Evolutionary conservation across 1,140 invertebrate genomes (phyloP), one percentile per base, ranked within the genome.

Genomic region (Pissodes strobi): DNA sequence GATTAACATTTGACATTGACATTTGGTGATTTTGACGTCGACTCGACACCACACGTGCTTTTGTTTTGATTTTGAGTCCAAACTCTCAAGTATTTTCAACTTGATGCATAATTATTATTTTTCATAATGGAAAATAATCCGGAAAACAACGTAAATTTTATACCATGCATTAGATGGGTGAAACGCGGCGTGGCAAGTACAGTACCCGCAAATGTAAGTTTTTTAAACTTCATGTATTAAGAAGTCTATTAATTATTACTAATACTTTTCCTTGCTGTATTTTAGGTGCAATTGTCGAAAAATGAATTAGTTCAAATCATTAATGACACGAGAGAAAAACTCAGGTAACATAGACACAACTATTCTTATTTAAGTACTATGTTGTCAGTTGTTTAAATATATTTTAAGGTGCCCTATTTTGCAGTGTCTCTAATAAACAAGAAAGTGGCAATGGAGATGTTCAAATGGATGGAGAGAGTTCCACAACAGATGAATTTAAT

Each of bases 151-250:
- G 64, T 73, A 17, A 89, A 90, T 80, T 86, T 93, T 74, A 82
- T 94, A 68, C 86, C 91, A 2, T 94, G 92, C 71, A 78, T 91
- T 58, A 85, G 87, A 56, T 95, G 93, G 86, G 87, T 95, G 0
- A 86, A 83, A 71, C 84, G 85, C 73, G 92, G 92, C 43, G 85
- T 91, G 25, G 87, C 91, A 8, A 92, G 88, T 82, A 81, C 83
- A 21, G 80, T 83, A 19, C 92, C 92, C 9, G 87, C 92, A 74
- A 93, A 92, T 81, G 88, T 91, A 82, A 77, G 66, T 56, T 63
- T 18, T 61, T 45, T 56, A 59, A 19, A 56, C 67, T 9, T 67
- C 34, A 17, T n/a, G n/a, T n/a, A n/a, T n/a, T n/a, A n/a, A n/a
- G n/a, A n/a, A 13, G 0, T 30, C 51, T 8, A 27, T 25, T 3